Evolutionary conservation across 2,113 vertebrate genomes (phyloP).

Genomic region (Edolisoma coerulescens): DNA sequence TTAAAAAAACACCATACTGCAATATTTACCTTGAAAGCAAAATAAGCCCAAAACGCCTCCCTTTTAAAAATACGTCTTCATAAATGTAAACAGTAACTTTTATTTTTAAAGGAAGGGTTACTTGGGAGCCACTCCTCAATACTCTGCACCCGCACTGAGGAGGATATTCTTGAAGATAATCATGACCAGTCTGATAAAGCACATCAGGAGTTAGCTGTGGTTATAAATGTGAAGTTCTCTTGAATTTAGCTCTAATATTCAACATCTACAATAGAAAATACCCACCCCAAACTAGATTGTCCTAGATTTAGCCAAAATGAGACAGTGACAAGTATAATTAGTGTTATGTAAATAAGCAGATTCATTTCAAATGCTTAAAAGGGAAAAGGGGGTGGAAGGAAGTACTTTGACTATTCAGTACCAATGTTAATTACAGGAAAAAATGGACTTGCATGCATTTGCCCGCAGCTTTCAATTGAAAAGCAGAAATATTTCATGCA

Average conservation of each 20-base stretch:
- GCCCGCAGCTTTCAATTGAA: not conserved
- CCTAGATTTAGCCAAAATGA: conserved; percentile 6
- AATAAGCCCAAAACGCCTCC: not conserved
- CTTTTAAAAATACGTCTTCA: not conserved
- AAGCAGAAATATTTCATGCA: not conserved
- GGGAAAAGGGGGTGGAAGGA: not conserved
- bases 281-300: not conserved
- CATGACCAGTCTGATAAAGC: not conserved
- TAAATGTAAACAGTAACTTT: not conserved
- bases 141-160: not conserved
- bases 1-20: not conserved
- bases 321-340: not conserved
- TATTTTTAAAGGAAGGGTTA: not conserved
- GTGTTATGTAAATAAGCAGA: not conserved
- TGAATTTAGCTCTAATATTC: not conserved
- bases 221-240: not conserved
- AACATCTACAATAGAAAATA: not conserved
- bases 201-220: not conserved
- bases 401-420: not conserved
- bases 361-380: not conserved
- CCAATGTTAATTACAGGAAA: not conserved
- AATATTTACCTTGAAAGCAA: not conserved
- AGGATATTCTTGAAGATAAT: not conserved
- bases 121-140: not conserved
- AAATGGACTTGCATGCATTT: not conserved